These are phyloP conservation scores for Cherax destructor DNA, from an alignment of 1,140 invertebrate genomes.

Conservation along the genomic window DNA sequence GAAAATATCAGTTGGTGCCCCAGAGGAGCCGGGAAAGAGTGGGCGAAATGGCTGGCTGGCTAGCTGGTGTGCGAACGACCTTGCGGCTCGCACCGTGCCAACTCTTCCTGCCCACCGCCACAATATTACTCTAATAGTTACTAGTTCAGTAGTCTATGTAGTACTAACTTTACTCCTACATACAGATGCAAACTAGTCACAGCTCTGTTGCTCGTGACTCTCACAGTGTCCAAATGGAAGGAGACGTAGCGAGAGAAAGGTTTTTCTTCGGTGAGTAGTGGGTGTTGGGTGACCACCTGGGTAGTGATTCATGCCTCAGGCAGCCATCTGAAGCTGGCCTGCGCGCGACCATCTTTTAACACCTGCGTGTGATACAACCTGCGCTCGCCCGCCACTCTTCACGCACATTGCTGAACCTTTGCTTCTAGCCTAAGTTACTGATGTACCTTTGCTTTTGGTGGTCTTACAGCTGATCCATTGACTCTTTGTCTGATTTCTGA, in stretches of 20 bases:
- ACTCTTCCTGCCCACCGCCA: background rate
- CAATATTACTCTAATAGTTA: background rate
- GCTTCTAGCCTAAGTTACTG: too few relatives aligned
- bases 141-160: background rate
- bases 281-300: constrained; percentile 7
- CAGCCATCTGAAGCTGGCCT: background rate
- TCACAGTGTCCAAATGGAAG: too few relatives aligned
- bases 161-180: background rate
- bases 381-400: background rate
- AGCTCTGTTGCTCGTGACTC: too few relatives aligned
- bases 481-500: too few relatives aligned
- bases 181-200: too few relatives aligned
- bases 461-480: too few relatives aligned
- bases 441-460: too few relatives aligned
- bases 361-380: background rate
- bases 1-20: background rate
- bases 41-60: background rate
- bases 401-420: too few relatives aligned
- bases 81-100: background rate
- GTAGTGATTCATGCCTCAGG: background rate
- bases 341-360: background rate
- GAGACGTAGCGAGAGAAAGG: too few relatives aligned
- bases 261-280: background rate
- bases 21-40: background rate
- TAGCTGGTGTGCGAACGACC: background rate